Evolutionary conservation across 2,888 invertebrate species (phyloP).

Genomic region (Patella caerulea): DNA sequence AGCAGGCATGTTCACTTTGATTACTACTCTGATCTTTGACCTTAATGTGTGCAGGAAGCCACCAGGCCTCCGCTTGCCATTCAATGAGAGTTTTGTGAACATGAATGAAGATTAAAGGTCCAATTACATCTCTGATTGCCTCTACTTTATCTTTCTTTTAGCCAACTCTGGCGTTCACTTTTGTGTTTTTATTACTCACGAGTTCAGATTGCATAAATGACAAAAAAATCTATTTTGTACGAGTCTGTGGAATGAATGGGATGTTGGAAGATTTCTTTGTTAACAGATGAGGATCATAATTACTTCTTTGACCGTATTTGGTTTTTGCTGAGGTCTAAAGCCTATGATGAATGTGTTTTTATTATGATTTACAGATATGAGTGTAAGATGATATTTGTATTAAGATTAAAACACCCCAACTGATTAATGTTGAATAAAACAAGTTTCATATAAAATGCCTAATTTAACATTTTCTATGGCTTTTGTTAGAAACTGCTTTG

Average conservation of each 20-base stretch:
- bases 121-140: conserved; percentile 22
- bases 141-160: conserved; percentile 22
- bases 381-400: no score
- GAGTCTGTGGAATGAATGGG: background rate
- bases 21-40: conserved; percentile 22
- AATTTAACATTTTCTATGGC: no score
- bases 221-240: conserved; percentile 1
- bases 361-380: no score
- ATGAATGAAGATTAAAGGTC: conserved; percentile 19
- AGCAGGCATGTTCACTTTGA: conserved; percentile 31
- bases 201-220: conserved; percentile 18
- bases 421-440: no score
- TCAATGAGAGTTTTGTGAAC: conserved; percentile 9
- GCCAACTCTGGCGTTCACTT: conserved; percentile 3
- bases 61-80: conserved; percentile 10
- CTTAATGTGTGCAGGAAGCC: conserved; percentile 6
- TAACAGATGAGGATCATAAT: conserved; percentile 8
- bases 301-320: background rate
- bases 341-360: no score
- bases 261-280: background rate
- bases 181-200: background rate
- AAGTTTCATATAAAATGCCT: no score
- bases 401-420: no score
- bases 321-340: background rate
- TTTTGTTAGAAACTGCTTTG: no score